phyloP scores from a whole-genome alignment of 2,888 invertebrate genomes.

The Empis stercorea region DNA sequence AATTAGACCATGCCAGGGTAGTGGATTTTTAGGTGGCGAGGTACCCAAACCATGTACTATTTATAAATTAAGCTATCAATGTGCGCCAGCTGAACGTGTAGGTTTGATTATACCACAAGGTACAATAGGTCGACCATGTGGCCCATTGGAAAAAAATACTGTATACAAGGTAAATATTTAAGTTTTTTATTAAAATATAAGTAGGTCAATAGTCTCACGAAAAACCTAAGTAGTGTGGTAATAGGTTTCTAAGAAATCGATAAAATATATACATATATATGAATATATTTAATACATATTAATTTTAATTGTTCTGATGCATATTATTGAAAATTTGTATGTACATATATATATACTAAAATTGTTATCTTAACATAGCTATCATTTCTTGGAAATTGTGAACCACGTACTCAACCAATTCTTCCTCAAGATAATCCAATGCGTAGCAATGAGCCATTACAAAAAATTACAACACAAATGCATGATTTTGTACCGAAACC shows the following conservation, averaged over 20 bases:
- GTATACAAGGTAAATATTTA: constrained; percentile 24
- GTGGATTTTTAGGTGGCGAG: constrained; percentile 26
- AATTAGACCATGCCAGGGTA: constrained; percentile 19
- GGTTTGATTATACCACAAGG: constrained; percentile 22
- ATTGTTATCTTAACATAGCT: too few relatives aligned
- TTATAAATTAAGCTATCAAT: constrained; percentile 28
- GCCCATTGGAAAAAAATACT: constrained; percentile 27
- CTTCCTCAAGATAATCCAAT: constrained; percentile 47
- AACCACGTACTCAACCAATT: constrained; percentile 42
- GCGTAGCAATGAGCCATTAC: constrained; percentile 53
- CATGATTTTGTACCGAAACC: constrained; percentile 59
- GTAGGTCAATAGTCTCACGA: too few relatives aligned
- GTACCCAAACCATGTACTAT: constrained; percentile 24
- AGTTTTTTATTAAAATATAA: too few relatives aligned
- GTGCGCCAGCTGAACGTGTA: constrained; percentile 24
- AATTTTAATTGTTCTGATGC: too few relatives aligned
- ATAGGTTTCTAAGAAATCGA: too few relatives aligned
- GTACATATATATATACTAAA: too few relatives aligned
- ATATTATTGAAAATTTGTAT: too few relatives aligned
- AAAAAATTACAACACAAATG: constrained; percentile 57
- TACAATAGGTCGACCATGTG: constrained; percentile 22
- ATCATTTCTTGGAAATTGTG: constrained; percentile 44
- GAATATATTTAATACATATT: too few relatives aligned
- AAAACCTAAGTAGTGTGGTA: too few relatives aligned
- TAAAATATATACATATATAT: too few relatives aligned